A percentile compares a stretch with the other conserved stretches of the same genome.
These are phyloP conservation scores for Osmoderma eremita DNA, from an alignment of 2,888 invertebrate species.

Conservation along the genomic window DNA sequence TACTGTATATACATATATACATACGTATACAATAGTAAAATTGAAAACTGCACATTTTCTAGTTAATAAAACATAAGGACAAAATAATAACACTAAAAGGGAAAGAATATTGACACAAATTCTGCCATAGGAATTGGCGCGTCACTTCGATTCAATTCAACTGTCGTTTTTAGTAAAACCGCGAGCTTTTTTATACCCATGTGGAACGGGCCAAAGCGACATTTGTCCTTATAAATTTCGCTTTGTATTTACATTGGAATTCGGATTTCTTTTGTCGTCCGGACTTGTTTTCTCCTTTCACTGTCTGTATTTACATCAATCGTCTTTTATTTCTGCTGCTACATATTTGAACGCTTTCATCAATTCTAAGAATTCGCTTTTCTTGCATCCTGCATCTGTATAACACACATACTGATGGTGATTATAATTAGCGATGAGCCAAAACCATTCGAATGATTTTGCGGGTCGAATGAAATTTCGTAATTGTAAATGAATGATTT, in stretches of 20 bases:
- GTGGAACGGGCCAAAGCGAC: constrained; percentile 30
- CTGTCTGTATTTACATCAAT: neutral
- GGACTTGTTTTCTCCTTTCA: constrained; percentile 5
- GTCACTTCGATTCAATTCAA: constrained; percentile 23
- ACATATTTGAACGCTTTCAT: constrained; percentile 8
- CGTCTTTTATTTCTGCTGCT: neutral
- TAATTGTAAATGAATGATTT: too few relatives aligned
- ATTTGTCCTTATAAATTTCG: constrained; percentile 42
- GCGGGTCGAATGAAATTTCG: too few relatives aligned
- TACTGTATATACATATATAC: too few relatives aligned
- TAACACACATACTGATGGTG: too few relatives aligned
- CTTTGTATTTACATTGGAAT: constrained; percentile 44
- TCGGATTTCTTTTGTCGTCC: constrained; percentile 37
- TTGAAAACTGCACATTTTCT: too few relatives aligned
- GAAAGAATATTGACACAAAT: constrained; percentile 8
- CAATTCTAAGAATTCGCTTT: constrained; percentile 4
- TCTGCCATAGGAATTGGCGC: constrained; percentile 17
- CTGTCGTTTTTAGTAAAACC: constrained; percentile 37
- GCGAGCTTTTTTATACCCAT: constrained; percentile 21
- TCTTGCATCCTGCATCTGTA: too few relatives aligned
- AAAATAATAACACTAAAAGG: neutral
- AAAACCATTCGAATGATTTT: too few relatives aligned
- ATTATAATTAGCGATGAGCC: too few relatives aligned
- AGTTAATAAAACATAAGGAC: too few relatives aligned
- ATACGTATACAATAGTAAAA: too few relatives aligned